Base-by-base conservation (phyloP, 2,888 invertebrate genomes). In the Callosobruchus maculatus region DNA sequence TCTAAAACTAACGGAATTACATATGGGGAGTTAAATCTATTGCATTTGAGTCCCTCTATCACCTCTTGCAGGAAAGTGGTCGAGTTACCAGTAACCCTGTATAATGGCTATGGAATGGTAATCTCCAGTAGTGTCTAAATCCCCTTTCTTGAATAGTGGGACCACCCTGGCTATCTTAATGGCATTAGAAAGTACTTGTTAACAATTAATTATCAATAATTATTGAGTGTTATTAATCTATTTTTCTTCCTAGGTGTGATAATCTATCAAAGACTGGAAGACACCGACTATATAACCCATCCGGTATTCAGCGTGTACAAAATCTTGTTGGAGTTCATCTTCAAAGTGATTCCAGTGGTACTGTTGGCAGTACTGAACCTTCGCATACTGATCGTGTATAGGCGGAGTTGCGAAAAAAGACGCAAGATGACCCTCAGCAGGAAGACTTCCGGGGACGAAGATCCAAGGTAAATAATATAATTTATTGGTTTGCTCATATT, bases 341-440 rank as follows among this genome's bases (percentile, higher is more conserved):
- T 92, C 84, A 92, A 93, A 85, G 89, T 93, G 67, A 89, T 91
- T 20, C 93, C 93, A n/a, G 92, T 92, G 13, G 87, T 92, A 66
- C 84, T 93, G 21, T 88, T 93, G 71, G 92, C 92, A 0, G 91
- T 89, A 4, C 88, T 93, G 74, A 93, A 93, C 85, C 84, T 92
- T 49, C 88, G 91, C 73, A 93, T 93, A 80, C 90, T 92, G 88
- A 87, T 92, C 78, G 92, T 87, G 21, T 93, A 93, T 84, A 88
- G 92, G 76, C 88, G 89, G 78, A 91, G 92, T 2, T 93, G 93
- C 82, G 90, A 91, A 75, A 89, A 90, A 30, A 88, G 93, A 20
- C 87, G 93, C 26, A 88, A 91, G 77, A 93, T 93, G 93, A 92
- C 92, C 0, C 82, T 92, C 30, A 89, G 90, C 67, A 87, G 91